These are phyloP conservation scores for Petrocephalus schoutedeni DNA, from an alignment of 2,797 vertebrate species.

Conservation along the genomic window DNA sequence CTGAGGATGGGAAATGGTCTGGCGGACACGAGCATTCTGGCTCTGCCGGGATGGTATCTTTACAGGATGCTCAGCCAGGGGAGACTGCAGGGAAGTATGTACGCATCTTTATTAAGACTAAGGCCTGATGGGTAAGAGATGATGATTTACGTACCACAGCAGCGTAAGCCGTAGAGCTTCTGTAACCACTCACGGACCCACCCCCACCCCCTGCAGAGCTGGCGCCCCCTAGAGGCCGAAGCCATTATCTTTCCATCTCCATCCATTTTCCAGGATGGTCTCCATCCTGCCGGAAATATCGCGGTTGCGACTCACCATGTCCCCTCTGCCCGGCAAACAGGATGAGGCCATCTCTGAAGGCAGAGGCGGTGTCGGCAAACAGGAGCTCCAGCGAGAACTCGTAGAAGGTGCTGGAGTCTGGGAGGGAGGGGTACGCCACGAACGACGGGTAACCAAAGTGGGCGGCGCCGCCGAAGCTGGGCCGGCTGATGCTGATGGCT, in stretches of 20 bases:
- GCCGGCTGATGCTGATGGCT: conserved; percentile 71
- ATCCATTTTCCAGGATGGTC: neutral
- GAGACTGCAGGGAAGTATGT: conserved; percentile 30
- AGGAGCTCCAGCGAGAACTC: conserved; percentile 80
- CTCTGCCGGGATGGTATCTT: conserved; percentile 29
- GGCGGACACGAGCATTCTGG: conserved; percentile 38
- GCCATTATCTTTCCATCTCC: conserved; percentile 25
- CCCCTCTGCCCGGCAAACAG: conserved; percentile 81
- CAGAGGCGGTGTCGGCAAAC: conserved; percentile 64
- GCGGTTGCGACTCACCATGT: conserved; percentile 64
- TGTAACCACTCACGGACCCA: conserved; percentile 30
- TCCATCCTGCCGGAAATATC: conserved; percentile 20
- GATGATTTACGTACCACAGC: conserved; percentile 51
- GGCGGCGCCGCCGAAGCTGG: conserved; percentile 72
- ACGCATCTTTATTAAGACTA: conserved; percentile 37
- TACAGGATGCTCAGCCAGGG: conserved; percentile 36
- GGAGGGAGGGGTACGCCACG: conserved; percentile 63
- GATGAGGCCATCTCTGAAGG: conserved; percentile 76
- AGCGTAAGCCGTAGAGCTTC: conserved; percentile 40
- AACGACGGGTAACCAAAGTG: conserved; percentile 78
- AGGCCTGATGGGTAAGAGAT: conserved; percentile 34
- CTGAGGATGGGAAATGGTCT: conserved; percentile 29
- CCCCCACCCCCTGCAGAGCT: conserved; percentile 39
- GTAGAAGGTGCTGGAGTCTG: conserved; percentile 65
- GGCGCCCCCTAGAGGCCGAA: conserved; percentile 28